Evolutionary conservation across 2,113 vertebrate species (phyloP).

Genomic region (Aptenodytes forsteri): DNA sequence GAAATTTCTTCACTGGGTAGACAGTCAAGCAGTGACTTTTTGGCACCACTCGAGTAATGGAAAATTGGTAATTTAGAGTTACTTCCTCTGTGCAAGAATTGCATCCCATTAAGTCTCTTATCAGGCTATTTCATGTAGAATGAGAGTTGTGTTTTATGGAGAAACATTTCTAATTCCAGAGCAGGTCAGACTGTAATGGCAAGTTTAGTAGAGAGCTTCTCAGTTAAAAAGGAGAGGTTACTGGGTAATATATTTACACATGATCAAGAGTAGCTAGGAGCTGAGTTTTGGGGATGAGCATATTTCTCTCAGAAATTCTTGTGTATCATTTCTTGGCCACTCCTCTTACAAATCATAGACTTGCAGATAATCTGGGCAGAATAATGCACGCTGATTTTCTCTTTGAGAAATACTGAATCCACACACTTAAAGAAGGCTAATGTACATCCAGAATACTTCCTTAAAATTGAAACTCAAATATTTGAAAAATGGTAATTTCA

Average conservation of each 20-base stretch:
- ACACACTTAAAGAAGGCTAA: neutral
- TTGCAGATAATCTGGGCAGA: neutral
- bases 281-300: neutral
- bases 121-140: neutral
- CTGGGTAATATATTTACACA: neutral
- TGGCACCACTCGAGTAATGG: neutral
- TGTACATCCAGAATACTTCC: neutral
- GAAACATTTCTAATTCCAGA: neutral
- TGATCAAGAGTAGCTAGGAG: rapidly evolving
- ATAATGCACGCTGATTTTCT: neutral
- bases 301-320: neutral
- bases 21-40: neutral
- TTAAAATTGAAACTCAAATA: neutral
- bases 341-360: neutral
- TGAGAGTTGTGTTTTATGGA: neutral
- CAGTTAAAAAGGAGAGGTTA: neutral
- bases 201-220: neutral
- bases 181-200: neutral
- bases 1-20: neutral
- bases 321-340: neutral
- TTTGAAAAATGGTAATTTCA: neutral
- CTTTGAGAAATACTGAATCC: neutral
- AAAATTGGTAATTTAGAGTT: neutral
- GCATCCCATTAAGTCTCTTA: neutral
- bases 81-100: neutral